Base-by-base conservation (phyloP, 1,140 invertebrate species). In the Belonocnema kinseyi region DNA sequence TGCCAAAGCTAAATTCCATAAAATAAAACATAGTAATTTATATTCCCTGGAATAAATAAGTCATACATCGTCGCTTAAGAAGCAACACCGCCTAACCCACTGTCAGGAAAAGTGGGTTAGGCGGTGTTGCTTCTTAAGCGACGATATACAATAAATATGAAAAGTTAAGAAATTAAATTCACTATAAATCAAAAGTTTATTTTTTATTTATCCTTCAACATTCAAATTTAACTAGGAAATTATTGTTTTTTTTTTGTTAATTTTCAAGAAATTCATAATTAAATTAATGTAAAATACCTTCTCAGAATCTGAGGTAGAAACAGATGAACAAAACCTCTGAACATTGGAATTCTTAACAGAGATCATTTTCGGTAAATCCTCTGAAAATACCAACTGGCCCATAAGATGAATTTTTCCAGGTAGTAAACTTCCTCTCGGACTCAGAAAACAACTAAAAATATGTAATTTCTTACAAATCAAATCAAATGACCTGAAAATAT, bases 351-450 rank as follows among this genome's bases (percentile, higher is more conserved):
- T 85, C 54, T 84, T 78, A 3, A 88, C 87, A 21, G 76, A 81
- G 72, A 86, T 79, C 86, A 88, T 88, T 54, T 87, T 88, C 58
- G 86, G 80, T 40, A 88, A 83, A 73, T 88, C 87, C 53, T 86
- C 75, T 0, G 87, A 88, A 54, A 82, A 87, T 12, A 87, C 78
- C 70, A 88, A 77, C 54, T 87, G 86, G 50, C 88, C 88, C 70
- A 88, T 84, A 53, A 88, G 80, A 74, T 84, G 84, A 78, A 93
- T 81, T 75, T 86, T 83, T 70, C 87, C 78, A 46, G 92, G 93
- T 19, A 93, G 53, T 50, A 93, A 80, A 16, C 85, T 75, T 3
- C 92, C 91, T 77, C 76, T 81, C 73, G 82, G 75, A 58, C 80
- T 85, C 11, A 90, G 72, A 53, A 86, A 79, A 56, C 73, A 82